phyloP scores from a whole-genome alignment of 2,797 vertebrate species.

The Notolabrus celidotus region DNA sequence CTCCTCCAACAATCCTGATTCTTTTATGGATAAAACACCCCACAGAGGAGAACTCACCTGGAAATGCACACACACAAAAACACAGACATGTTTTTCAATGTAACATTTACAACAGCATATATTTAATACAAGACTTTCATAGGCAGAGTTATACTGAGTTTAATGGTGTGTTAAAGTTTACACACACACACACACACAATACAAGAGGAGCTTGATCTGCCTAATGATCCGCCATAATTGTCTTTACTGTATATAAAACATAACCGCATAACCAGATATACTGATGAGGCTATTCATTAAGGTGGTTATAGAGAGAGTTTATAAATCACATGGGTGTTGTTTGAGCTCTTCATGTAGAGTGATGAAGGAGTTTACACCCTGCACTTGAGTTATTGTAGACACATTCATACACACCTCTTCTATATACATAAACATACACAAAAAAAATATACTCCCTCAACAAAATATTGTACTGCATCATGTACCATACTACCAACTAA shows the following conservation, averaged over 20 bases:
- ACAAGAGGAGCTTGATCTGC: constrained; percentile 26
- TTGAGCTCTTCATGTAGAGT: constrained; percentile 13
- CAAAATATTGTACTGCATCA: constrained; percentile 35
- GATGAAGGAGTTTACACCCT: constrained; percentile 18
- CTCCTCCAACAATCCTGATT: constrained; percentile 94
- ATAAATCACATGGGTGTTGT: constrained; percentile 34
- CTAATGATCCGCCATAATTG: constrained; percentile 46
- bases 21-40: constrained; percentile 84
- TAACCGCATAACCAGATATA: constrained; percentile 19
- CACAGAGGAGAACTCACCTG: constrained; percentile 71
- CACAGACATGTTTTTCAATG: constrained; percentile 1
- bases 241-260: constrained; percentile 37
- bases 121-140: constrained; percentile 1
- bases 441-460: constrained; percentile 30
- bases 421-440: constrained; percentile 25
- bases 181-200: constrained; percentile 3
- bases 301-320: constrained; percentile 37
- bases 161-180: constrained; percentile 43
- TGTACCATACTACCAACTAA: constrained; percentile 24
- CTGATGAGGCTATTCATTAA: constrained; percentile 49
- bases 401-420: not conserved
- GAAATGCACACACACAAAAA: constrained; percentile 25
- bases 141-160: constrained; percentile 8
- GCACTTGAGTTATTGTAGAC: constrained; percentile 19
- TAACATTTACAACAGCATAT: not conserved